Base-by-base conservation (phyloP, 2,888 invertebrate species). In the Steromphala cineraria region DNA sequence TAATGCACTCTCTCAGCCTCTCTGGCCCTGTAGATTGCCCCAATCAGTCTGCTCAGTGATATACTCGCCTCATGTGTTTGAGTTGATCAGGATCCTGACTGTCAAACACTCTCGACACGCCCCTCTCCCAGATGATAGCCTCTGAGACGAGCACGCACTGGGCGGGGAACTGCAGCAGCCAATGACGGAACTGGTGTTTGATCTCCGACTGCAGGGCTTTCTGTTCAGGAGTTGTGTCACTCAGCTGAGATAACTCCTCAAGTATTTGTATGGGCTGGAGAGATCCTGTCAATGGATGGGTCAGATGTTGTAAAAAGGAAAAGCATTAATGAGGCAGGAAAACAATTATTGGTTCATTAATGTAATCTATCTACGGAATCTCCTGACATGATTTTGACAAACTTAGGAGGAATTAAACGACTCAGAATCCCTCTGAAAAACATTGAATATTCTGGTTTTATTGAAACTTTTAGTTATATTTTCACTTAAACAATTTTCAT, bases 121-220 rank as follows among this genome's bases (percentile, higher is more conserved):
- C 79, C 28, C 90, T 80, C 77, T 90, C 90, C 92, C 92, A 93
- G 67, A 92, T 85, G 15, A 93, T 88, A 10, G 89, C 90, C 80
- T 93, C 92, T 0, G 92, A 86, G 3, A 90, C 87, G 40, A 90
- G 84, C 19, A 93, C 91, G 86, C 91, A 92, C 85, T 93, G 92
- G 10, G 87, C 87, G 7, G 93, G 93, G 86, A 91, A 92, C 53
- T 90, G 86, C 62, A 92, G 87, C 82, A 93, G 81, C 91, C 92
- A 93, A 81, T 92, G 92, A 17, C 85, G 83, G 85, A 89, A 92
- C 8, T 82, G 83, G 31, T 88, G 86, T 24, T 87, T 86, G n/a
- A 90, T 87, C 53, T 89, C 86, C 4, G 78, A 53, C 67, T 82
- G 81, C 71, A 85, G 79, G 19, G 82, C 84, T 8, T 82, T 76